Base-by-base conservation (phyloP, 2,797 vertebrate species). In the Anguilla obscura region DNA sequence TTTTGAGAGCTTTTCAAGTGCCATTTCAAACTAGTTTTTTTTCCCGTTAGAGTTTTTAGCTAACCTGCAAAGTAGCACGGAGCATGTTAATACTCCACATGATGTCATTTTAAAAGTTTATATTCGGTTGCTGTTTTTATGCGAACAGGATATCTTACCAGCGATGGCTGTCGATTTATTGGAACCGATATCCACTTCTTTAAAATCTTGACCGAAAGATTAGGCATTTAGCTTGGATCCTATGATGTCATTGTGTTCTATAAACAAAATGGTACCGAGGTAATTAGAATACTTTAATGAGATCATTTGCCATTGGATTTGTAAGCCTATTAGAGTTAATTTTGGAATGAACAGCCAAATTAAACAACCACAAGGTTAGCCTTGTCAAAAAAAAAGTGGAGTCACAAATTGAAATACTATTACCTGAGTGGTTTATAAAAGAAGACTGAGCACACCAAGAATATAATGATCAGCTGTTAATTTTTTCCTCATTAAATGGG, bases 1-100 rank as follows among this genome's bases (percentile, higher is more conserved):
- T 18, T 85, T n/a, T 76, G 74, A 56, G 52, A 54, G 84, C n/a
- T 58, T 30, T 85, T 14, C n/a, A 54, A 54, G 84, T 85, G 84
- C 30, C 54, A 85, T 33, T 76, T 40, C 12, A 40, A 36, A 85
- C 9, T 3, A 27, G 12, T 58, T 7, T 71, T 30, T 30, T 66
- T 66, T 66, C 24, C 24, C 1, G 1, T 66, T 56, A 12, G 18
- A 12, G 30, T 56, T 84, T 56, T 14, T 27, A 1, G 6, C 7
- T 30, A 54, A 27, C 24, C 52, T 85, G 56, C 12, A 54, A 27
- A 30, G 63, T 24, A 33, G 33, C 40, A 48, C 45, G 52, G 50
- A 52, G 1, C 9, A 27, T 52, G 54, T 85, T 33, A 30, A 85
- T 56, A 30, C 33, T 27, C 12, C 56, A 56, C 48, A 33, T 21